A percentile compares a stretch with the other conserved stretches of the same genome.
phyloP scores from a whole-genome alignment of 2,113 vertebrate genomes.

The Phyllostomus hastatus region DNA sequence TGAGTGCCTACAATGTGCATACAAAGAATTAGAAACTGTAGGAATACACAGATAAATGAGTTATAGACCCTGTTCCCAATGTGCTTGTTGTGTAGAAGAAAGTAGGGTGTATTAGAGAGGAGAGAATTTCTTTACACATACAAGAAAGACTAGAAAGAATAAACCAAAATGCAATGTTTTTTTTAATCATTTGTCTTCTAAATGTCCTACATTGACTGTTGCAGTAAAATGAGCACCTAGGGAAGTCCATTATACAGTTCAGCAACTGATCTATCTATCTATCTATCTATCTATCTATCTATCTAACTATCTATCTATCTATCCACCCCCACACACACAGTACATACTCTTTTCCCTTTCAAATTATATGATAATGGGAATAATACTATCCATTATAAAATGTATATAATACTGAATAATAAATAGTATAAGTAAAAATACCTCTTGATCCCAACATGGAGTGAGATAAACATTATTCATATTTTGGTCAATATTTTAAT shows the following conservation, averaged over 20 bases:
- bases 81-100: neutral
- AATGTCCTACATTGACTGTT: neutral
- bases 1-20: neutral
- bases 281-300: too few relatives aligned
- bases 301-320: neutral
- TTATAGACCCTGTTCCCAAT: neutral
- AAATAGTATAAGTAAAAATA: conserved; percentile 29
- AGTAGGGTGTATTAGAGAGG: neutral
- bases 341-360: neutral
- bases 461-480: conserved; percentile 1
- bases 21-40: neutral
- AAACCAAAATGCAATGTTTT: conserved; percentile 15
- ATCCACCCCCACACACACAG: neutral
- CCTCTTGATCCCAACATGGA: neutral
- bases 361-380: conserved; percentile 3
- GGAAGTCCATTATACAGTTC: neutral
- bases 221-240: conserved; percentile 1
- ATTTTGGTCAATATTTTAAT: neutral
- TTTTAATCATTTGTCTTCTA: conserved; percentile 7
- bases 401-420: neutral
- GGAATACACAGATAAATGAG: neutral
- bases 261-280: neutral
- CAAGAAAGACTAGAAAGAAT: neutral
- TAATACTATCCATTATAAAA: conserved; percentile 20
- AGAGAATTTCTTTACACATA: neutral